These are phyloP conservation scores for Clavelina lepadiformis DNA, from an alignment of 23 tunicate species.

Conservation along the genomic window DNA sequence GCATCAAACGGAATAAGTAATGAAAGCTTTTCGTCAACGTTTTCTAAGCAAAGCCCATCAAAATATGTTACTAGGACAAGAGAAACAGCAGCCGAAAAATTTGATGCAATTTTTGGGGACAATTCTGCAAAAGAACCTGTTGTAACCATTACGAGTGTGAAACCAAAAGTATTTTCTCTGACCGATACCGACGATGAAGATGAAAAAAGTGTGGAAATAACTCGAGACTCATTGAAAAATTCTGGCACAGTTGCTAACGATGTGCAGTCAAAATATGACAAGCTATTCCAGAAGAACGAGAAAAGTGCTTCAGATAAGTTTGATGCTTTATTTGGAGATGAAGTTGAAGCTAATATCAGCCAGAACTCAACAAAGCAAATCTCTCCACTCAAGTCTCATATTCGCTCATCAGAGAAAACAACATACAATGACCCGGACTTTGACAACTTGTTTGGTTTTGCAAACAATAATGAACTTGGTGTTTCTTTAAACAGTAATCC, in stretches of 20 bases:
- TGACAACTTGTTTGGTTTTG: constrained; percentile 49
- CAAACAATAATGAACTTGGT: background rate
- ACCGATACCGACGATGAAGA: constrained; percentile 7
- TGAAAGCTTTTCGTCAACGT: too few relatives aligned
- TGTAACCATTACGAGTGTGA: constrained; percentile 5
- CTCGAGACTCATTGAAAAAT: constrained; percentile 2
- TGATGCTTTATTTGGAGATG: constrained; percentile 78
- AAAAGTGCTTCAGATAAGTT: constrained; percentile 80
- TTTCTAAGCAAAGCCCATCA: too few relatives aligned
- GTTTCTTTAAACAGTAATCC: background rate
- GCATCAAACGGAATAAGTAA: too few relatives aligned
- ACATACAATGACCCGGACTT: constrained; percentile 11
- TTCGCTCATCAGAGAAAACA: background rate
- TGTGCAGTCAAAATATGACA: constrained; percentile 47
- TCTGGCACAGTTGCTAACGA: too few relatives aligned
- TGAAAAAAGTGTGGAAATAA: constrained; percentile 4
- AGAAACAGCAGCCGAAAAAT: constrained; percentile 16
- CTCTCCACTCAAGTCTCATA: background rate
- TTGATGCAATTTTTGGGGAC: constrained; percentile 14
- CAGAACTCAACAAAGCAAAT: background rate
- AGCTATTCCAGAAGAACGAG: constrained; percentile 61
- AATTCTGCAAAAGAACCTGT: background rate
- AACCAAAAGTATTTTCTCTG: too few relatives aligned
- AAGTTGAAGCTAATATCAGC: background rate
- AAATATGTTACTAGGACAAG: background rate